These are phyloP conservation scores for Drosophila anomelani DNA, from an alignment of 2,888 invertebrate genomes.

Conservation along the genomic window DNA sequence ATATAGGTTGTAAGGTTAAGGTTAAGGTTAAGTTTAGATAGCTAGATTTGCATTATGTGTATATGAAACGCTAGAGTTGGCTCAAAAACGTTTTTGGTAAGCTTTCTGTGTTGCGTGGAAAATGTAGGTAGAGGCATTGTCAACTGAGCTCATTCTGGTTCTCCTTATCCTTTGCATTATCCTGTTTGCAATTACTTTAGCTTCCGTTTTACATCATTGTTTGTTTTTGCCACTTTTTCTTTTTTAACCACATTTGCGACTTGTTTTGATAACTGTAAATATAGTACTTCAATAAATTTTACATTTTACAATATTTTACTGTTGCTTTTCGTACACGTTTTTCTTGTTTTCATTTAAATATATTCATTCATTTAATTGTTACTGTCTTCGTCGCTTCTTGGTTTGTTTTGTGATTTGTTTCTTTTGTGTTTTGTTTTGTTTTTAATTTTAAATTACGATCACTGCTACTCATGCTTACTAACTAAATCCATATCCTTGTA, in stretches of 20 bases:
- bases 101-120: slow-evolving; percentile 55
- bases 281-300: slow-evolving; percentile 48
- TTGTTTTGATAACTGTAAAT: slow-evolving; percentile 50
- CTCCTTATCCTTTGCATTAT: slow-evolving; percentile 7
- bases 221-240: slow-evolving; percentile 12
- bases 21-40: slow-evolving; percentile 36
- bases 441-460: slow-evolving; percentile 81
- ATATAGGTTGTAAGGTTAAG: slow-evolving; percentile 48
- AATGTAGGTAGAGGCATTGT: slow-evolving; percentile 42
- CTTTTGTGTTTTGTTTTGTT: slow-evolving; percentile 41
- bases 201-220: neutral
- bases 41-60: slow-evolving; percentile 56
- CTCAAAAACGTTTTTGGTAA: slow-evolving; percentile 45
- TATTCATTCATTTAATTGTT: slow-evolving; percentile 47
- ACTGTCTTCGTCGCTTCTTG: slow-evolving; percentile 32
- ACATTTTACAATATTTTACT: slow-evolving; percentile 68
- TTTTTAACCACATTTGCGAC: slow-evolving; percentile 18
- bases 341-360: slow-evolving; percentile 36
- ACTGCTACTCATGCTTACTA: slow-evolving; percentile 77
- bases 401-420: slow-evolving; percentile 43
- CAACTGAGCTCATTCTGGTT: slow-evolving; percentile 18
- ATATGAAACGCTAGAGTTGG: slow-evolving; percentile 77
- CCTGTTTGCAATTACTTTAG: slow-evolving; percentile 3
- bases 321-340: slow-evolving; percentile 81
- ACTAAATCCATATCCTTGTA: slow-evolving; percentile 75